Evolutionary conservation across 2,113 vertebrate species (phyloP).

Genomic region (Ameiurus melas): DNA sequence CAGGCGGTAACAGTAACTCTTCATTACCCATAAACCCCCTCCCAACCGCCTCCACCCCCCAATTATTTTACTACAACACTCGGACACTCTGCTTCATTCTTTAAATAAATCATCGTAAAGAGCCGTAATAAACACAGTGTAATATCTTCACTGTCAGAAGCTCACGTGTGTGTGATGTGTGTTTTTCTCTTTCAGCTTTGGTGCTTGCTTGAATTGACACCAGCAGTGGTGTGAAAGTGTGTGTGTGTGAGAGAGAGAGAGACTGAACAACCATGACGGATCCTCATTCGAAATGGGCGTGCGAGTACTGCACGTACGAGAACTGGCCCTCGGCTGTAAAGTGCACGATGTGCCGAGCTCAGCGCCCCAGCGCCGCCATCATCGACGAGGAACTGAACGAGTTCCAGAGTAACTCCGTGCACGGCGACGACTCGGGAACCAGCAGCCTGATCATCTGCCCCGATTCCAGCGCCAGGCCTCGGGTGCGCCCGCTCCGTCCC

Average conservation of each 20-base stretch:
- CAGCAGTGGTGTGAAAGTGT: constrained; percentile 1
- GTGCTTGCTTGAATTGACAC: neutral
- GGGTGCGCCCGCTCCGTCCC: constrained; percentile 80
- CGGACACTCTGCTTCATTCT: neutral
- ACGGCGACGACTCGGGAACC: constrained; percentile 85
- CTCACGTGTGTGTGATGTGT: constrained; percentile 6
- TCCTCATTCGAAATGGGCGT: constrained; percentile 92
- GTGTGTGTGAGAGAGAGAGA: constrained; percentile 23
- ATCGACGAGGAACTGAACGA: constrained; percentile 88
- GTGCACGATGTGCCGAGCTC: constrained; percentile 98
- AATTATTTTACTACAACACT: neutral
- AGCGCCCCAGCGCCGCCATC: constrained; percentile 88
- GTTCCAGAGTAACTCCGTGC: constrained; percentile 85
- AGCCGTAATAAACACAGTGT: neutral
- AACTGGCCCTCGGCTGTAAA: constrained; percentile 99
- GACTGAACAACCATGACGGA: constrained; percentile 86
- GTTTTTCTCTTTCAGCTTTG: neutral
- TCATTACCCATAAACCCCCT: neutral
- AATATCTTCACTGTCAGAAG: neutral
- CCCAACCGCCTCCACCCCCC: no score
- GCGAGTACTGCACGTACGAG: constrained; percentile 99
- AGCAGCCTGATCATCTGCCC: constrained; percentile 91
- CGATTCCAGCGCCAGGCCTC: constrained; percentile 92
- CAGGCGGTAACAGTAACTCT: neutral
- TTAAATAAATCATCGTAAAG: neutral